Evolutionary conservation across 2,888 invertebrate species (phyloP).

Genomic region (Hoplodrina blanda): DNA sequence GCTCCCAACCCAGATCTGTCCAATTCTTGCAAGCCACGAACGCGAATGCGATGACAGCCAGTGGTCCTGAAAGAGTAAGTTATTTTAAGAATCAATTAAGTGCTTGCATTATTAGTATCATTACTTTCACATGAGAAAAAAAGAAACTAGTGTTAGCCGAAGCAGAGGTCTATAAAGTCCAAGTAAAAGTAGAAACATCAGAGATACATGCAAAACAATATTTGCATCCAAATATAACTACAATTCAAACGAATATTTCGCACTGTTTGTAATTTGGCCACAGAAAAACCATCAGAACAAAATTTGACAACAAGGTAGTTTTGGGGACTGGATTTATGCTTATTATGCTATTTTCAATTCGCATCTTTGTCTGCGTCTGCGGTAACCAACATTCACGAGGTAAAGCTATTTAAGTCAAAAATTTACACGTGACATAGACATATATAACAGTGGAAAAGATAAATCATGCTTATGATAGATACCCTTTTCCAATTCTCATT

Average conservation of each 20-base stretch:
- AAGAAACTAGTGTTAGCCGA: not conserved
- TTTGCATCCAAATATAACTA: not conserved
- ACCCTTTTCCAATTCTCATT: constrained; percentile 59
- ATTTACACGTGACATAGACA: constrained; percentile 28
- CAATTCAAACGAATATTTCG: not conserved
- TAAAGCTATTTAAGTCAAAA: not conserved
- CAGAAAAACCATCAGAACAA: too few species aligned
- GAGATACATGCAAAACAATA: not conserved
- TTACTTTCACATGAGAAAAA: not conserved
- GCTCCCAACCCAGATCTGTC: constrained; percentile 96
- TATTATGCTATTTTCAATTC: too few species aligned
- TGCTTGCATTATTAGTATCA: not conserved
- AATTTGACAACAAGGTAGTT: too few species aligned
- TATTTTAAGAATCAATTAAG: not conserved
- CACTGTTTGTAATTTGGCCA: too few species aligned
- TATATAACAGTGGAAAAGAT: constrained; percentile 43
- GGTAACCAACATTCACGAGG: too few species aligned
- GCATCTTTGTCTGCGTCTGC: too few species aligned
- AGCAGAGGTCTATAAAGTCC: not conserved
- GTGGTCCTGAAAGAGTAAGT: constrained; percentile 92
- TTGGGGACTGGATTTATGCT: too few species aligned
- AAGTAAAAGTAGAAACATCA: not conserved
- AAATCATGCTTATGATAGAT: constrained; percentile 40
- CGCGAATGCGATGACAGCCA: constrained; percentile 95
- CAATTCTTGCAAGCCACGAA: constrained; percentile 96